These are phyloP conservation scores for Euthynnus affinis DNA, from an alignment of 2,797 vertebrate species.

Conservation along the genomic window DNA sequence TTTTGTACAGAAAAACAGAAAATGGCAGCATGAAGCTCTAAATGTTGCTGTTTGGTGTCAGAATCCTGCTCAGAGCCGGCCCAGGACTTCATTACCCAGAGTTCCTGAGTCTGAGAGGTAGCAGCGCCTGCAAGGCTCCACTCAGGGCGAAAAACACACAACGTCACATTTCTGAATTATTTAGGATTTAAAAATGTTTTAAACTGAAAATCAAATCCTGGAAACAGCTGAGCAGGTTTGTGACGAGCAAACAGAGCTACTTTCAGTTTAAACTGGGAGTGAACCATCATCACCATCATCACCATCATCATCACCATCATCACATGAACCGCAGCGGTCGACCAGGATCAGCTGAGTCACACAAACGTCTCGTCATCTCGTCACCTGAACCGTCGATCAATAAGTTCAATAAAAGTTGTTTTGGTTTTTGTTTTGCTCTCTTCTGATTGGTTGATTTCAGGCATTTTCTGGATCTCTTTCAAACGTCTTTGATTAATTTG, in stretches of 20 bases:
- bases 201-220: not conserved
- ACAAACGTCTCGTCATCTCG: not conserved
- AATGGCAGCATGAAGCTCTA: conserved; percentile 35
- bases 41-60: conserved; percentile 13
- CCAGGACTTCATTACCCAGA: conserved; percentile 50
- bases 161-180: not conserved
- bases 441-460: too few species aligned
- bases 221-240: conserved; percentile 14
- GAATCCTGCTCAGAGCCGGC: conserved; percentile 9
- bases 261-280: conserved; percentile 28
- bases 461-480: too few species aligned
- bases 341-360: conserved; percentile 25
- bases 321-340: conserved; percentile 22
- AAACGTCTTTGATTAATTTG: not conserved
- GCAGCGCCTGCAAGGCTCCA: not conserved
- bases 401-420: too few species aligned
- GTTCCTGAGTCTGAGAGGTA: conserved; percentile 13
- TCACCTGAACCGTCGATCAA: conserved; percentile 9
- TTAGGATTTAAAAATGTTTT: not conserved
- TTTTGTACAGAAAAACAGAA: conserved; percentile 33
- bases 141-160: not conserved
- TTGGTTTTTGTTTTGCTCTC: not conserved
- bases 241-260: conserved; percentile 41
- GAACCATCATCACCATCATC: not conserved
- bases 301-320: conserved; percentile 13